Base-by-base conservation (phyloP, 2,888 invertebrate genomes). In the Therioaphis trifolii region DNA sequence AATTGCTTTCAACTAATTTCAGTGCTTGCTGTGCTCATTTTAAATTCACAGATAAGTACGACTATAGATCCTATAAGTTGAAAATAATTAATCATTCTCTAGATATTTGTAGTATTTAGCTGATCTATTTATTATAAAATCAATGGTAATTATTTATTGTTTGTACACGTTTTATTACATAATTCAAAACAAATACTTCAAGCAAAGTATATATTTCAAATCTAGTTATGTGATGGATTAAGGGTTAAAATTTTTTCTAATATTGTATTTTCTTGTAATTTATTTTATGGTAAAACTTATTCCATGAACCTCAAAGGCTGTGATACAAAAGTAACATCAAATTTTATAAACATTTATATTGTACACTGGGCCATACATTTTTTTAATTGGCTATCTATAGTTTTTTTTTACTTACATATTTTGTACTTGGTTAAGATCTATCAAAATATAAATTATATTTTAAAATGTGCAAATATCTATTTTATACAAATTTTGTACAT, bases 281-380 rank as follows among this genome's bases (percentile, higher is more conserved):
- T 12, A n/a, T 52, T n/a, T 58, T 61, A 14, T 55, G 14, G 15
- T 72, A 21, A 27, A 46, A 46, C 46, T 76, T 63, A 63, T 18
- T 78, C 7, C 24, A 55, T 52, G 11, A 78, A 52, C 18, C 2
- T 18, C 11, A 66, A 78, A 18, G 78, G 40, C 78, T 78, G 78
- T 78, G 78, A 78, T 66, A 35, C 72, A 29, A 77, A 77, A 66
- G 4, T 21, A 49, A 46, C 52, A 52, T 72, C 12, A 74, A 74
- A 55, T 52, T 12, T 49, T 68, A n/a, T 40, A 27, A n/a, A 68
- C 55, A 0, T 55, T 7, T n/a, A 40, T 78, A 68, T 52, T 68
- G 21, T 21, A 35, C n/a, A 21, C 9, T 40, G 35, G 40, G 35
- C 40, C 52, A 55, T 78, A 55, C 18, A 12, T 40, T 78, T 24